Percentiles rank a stretch among this genome's conserved stretches.
Evolutionary conservation across 2,888 invertebrate species (phyloP).

Genomic region (Celastrina argiolus): DNA sequence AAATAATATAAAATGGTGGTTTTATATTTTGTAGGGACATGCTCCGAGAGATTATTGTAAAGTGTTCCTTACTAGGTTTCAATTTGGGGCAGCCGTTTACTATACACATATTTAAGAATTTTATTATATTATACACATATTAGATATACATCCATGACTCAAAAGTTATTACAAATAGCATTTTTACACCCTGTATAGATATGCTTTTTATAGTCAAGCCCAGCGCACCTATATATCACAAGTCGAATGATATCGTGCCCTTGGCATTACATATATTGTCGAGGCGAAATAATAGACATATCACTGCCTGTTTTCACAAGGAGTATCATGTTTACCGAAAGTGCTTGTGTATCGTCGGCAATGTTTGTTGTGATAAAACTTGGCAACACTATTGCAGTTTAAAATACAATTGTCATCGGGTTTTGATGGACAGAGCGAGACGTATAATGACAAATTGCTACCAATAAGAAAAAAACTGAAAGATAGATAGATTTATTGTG

Average conservation of each 20-base stretch:
- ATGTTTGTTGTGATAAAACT: not conserved
- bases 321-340: not conserved
- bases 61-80: too few relatives aligned
- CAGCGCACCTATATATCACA: not conserved
- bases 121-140: too few relatives aligned
- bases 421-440: slow-evolving; percentile 4
- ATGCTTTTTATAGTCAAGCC: too few relatives aligned
- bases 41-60: too few relatives aligned
- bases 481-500: not conserved
- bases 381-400: not conserved
- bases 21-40: too few relatives aligned
- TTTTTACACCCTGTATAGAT: too few relatives aligned
- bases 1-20: too few relatives aligned
- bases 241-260: not conserved
- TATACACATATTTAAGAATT: too few relatives aligned
- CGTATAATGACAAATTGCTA: slow-evolving; percentile 1
- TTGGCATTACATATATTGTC: not conserved
- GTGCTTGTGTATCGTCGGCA: slow-evolving; percentile 2
- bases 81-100: too few relatives aligned
- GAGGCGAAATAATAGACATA: not conserved
- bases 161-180: too few relatives aligned
- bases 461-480: not conserved
- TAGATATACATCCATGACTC: too few relatives aligned
- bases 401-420: slow-evolving; percentile 2
- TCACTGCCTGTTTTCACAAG: not conserved